Evolutionary conservation across 2,113 vertebrate species (phyloP).

Genomic region (Sphaerodactylus townsendi): DNA sequence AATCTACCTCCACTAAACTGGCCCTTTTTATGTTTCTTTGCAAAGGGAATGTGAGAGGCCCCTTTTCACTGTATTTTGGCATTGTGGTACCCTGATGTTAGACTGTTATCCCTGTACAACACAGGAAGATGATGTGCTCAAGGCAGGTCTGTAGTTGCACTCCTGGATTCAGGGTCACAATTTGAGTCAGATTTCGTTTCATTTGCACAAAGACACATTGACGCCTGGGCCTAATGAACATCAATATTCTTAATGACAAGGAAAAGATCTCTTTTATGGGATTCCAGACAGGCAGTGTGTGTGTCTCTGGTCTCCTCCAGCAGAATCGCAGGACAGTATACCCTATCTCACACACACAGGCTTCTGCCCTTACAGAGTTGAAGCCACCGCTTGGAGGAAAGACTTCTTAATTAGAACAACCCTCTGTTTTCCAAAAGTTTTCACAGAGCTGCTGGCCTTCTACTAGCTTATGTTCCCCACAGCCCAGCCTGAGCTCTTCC

Average conservation of each 20-base stretch:
- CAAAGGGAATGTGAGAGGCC: not conserved
- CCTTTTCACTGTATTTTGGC: not conserved
- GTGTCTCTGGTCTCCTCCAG: slow-evolving; percentile 65
- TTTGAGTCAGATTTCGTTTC: slow-evolving; percentile 93
- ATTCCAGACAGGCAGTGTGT: slow-evolving; percentile 74
- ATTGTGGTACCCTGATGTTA: not conserved
- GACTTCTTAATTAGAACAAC: slow-evolving; percentile 38
- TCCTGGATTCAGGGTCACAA: slow-evolving; percentile 86
- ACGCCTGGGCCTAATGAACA: slow-evolving; percentile 89
- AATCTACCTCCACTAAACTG: not conserved
- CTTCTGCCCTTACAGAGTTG: slow-evolving; percentile 19
- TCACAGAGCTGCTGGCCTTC: slow-evolving; percentile 36
- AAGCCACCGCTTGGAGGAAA: slow-evolving; percentile 29
- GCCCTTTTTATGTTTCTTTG: not conserved
- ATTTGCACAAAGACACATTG: slow-evolving; percentile 95
- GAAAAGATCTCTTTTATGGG: slow-evolving; percentile 84
- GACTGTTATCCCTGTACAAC: slow-evolving; percentile 23
- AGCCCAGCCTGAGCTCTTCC: slow-evolving; percentile 52
- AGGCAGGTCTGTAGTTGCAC: slow-evolving; percentile 53
- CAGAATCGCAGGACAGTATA: slow-evolving; percentile 58
- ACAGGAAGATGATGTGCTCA: not conserved
- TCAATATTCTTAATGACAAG: slow-evolving; percentile 95
- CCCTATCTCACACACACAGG: slow-evolving; percentile 1
- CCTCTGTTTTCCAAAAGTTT: slow-evolving; percentile 51
- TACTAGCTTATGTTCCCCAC: not conserved